Base-by-base conservation (phyloP, 2,797 vertebrate species). In the Onychomys torridus region DNA sequence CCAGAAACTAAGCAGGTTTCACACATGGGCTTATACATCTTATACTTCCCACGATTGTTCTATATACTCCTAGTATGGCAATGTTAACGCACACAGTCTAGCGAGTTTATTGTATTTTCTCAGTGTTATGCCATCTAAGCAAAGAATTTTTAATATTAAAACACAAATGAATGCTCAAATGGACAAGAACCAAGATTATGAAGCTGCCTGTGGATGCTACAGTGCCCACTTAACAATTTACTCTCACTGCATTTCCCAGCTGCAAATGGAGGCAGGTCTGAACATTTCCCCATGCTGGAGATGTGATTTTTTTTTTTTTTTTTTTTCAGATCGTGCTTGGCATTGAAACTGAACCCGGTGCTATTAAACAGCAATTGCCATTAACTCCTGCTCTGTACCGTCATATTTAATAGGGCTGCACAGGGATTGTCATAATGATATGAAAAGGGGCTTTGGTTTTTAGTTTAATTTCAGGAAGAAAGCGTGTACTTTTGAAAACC, bases 391-490 rank as follows among this genome's bases (percentile, higher is more conserved):
- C 52, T 94, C 57, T 73, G 78, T 32, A 63, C 40, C 34, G 43
- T 96, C 59, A n/a, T 76, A 84, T 94, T 94, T 91, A 90, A 93
- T 55, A 90, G 59, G 21, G 67, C 29, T 97, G 96, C 84, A 82
- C 32, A 91, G 93, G 63, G 96, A 76, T 93, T 91, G 81, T 97
- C 73, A 90, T 75, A 79, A 90, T 63, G 95, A 87, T 94, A 81
- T 76, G 87, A 91, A 96, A 84, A 73, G 27, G 43, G 43, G 46
- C 71, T 97, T 96, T 91, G 32, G 59, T 84, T 96, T 92, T 93
- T 87, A 91, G 93, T 91, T 97, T 94, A 97, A 94, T 91, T 95
- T 55, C 19, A 63, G 25, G 82, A 90, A 81, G 46, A 92, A 90
- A 94, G 59, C 37, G 0, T 69, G 27, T 63, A 43, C 7, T 87